A percentile compares a stretch with the other conserved stretches of the same genome.
phyloP scores from a whole-genome alignment of 2,113 vertebrate genomes.

The Galbula dea region DNA sequence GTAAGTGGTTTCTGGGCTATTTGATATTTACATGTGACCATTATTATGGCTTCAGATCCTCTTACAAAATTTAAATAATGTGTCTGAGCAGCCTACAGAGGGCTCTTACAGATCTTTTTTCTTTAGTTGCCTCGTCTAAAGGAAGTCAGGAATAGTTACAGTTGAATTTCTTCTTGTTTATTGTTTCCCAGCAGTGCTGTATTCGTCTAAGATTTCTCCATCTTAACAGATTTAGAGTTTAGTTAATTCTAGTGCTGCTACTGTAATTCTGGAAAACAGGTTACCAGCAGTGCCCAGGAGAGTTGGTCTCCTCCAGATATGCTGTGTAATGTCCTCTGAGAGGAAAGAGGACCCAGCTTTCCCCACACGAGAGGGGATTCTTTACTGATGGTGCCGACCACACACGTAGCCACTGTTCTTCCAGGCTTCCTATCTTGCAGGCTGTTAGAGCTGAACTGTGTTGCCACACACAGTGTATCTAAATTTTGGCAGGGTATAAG shows the following conservation, averaged over 20 bases:
- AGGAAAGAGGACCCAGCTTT: neutral
- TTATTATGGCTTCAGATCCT: constrained; percentile 11
- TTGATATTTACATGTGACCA: neutral
- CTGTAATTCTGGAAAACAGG: neutral
- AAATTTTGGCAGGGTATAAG: neutral
- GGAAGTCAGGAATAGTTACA: constrained; percentile 17
- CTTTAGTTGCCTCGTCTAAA: neutral
- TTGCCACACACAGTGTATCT: neutral
- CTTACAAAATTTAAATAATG: constrained; percentile 43
- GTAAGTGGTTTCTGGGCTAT: neutral
- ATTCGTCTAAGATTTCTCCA: neutral
- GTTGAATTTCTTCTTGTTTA: constrained; percentile 17
- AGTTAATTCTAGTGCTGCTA: neutral
- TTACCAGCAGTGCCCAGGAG: neutral
- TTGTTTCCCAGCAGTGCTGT: constrained; percentile 40
- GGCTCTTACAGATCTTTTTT: neutral
- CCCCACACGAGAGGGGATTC: rapidly evolving
- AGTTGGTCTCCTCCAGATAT: neutral
- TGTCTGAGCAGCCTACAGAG: constrained; percentile 33
- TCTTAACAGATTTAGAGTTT: neutral
- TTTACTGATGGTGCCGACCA: neutral
- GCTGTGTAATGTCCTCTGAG: neutral
- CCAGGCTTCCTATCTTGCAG: neutral
- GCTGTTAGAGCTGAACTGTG: neutral
- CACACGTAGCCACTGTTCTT: neutral